Evolutionary conservation across 1,140 invertebrate species (phyloP).

Genomic region (Diachasmimorpha longicaudata): DNA sequence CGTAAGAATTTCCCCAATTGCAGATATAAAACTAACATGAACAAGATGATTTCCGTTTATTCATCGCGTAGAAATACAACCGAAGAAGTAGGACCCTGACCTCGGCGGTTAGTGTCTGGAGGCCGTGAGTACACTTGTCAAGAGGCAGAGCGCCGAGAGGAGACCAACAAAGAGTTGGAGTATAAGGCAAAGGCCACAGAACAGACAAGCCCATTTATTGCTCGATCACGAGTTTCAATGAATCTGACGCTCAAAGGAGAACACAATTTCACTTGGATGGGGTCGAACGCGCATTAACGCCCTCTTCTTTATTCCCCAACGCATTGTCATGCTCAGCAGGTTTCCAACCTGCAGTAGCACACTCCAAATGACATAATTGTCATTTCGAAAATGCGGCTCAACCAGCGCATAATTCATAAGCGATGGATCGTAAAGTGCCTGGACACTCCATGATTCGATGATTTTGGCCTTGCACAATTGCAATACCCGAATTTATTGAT

Average conservation of each 20-base stretch:
- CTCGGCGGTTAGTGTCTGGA: conserved; percentile 5
- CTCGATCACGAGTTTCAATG: conserved; percentile 3
- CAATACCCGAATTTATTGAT: background rate
- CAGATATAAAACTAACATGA: too few relatives aligned
- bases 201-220: conserved; percentile 4
- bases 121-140: conserved; percentile 1
- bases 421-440: background rate
- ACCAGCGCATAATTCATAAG: conserved; percentile 11
- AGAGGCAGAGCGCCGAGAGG: background rate
- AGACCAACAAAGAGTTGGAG: background rate
- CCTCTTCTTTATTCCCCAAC: background rate
- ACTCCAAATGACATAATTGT: conserved; percentile 12
- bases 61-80: background rate
- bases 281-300: background rate
- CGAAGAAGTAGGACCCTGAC: background rate
- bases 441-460: background rate
- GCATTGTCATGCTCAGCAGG: background rate
- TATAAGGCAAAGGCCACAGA: background rate
- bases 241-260: background rate
- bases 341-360: background rate
- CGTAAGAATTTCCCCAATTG: too few relatives aligned
- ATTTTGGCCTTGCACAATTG: background rate
- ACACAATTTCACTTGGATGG: background rate
- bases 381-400: background rate
- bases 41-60: too few relatives aligned